Base-by-base conservation (phyloP, 2,888 invertebrate genomes). In the Caradrina kadenii region DNA sequence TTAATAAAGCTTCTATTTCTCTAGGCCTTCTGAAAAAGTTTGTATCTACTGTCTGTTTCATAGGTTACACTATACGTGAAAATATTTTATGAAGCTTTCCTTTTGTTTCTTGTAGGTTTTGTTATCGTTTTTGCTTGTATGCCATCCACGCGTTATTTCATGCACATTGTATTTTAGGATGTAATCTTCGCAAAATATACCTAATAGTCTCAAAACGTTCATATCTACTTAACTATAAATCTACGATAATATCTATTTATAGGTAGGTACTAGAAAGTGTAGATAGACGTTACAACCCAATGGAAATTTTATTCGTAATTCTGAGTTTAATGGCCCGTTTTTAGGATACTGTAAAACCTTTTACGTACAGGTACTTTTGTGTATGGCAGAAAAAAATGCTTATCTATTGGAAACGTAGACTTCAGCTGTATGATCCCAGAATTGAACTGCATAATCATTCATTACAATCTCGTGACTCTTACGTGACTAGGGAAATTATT, bases 281-380 rank as follows among this genome's bases (percentile, higher is more conserved):
- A 19, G 42, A 19, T 15, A 19, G 42, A n/a, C 52, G 19, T 58
- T 52, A 52, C 52, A 35, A 52, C 26, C 1, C 19, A 31, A 65
- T 69, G 45, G 45, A 52, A 64, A 60, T 80, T 69, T 63, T 80
- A 75, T 80, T 63, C 31, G 54, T 52, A 42, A 49, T 58, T 31
- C 21, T 55, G 19, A 69, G 50, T 55, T 65, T 63, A 63, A 61
- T 75, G 61, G 35, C 13, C 49, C 35, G 59, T 68, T 80, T 65
- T 73, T 64, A 56, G 79, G 45, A 49, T n/a, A 55, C 55, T 39
- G 31, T 74, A 48, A 65, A 69, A 76, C 50, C 50, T 55, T 67
- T 60, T 55, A 60, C 50, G 19, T 45, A 15, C 31, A 49, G 2
- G 17, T 54, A 49, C 19, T 45, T 56, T 54, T 13, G 15, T 50